A percentile compares a stretch with the other conserved stretches of the same genome.
These are phyloP conservation scores for Pandemis cinnamomeana DNA, from an alignment of 2,888 invertebrate species.

Conservation along the genomic window DNA sequence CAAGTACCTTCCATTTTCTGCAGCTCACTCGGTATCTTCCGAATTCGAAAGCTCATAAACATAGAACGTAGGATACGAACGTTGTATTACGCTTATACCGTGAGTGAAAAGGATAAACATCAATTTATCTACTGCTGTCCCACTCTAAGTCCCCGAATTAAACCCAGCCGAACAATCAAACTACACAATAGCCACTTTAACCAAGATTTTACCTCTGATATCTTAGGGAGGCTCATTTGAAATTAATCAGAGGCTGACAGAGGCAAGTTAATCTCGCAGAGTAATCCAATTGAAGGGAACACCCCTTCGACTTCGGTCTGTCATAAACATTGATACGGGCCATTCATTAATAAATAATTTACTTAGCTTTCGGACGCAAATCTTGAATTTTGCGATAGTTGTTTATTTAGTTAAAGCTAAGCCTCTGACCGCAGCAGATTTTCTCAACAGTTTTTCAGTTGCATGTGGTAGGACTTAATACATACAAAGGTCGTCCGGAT, in stretches of 20 bases:
- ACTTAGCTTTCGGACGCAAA: slow-evolving; percentile 4
- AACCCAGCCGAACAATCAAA: slow-evolving; percentile 19
- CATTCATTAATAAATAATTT: slow-evolving; percentile 38
- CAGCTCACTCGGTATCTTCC: too few relatives aligned
- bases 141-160: slow-evolving; percentile 10
- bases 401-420: too few relatives aligned
- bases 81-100: not conserved
- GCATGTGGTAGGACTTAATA: too few relatives aligned
- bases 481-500: too few relatives aligned
- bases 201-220: slow-evolving; percentile 34
- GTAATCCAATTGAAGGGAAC: slow-evolving; percentile 25
- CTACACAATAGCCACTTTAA: slow-evolving; percentile 31
- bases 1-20: too few relatives aligned
- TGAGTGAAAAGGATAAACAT: not conserved
- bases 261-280: slow-evolving; percentile 28
- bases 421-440: too few relatives aligned
- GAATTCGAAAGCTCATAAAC: too few relatives aligned
- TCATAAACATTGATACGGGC: slow-evolving; percentile 40
- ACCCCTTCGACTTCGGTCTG: slow-evolving; percentile 32
- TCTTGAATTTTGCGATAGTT: slow-evolving; percentile 10
- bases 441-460: too few relatives aligned
- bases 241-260: slow-evolving; percentile 38
- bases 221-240: slow-evolving; percentile 40
- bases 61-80: too few relatives aligned
- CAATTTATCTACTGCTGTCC: not conserved